Conservation (phyloP, 1,140 invertebrate species). For the Penaeus indicus region DNA sequence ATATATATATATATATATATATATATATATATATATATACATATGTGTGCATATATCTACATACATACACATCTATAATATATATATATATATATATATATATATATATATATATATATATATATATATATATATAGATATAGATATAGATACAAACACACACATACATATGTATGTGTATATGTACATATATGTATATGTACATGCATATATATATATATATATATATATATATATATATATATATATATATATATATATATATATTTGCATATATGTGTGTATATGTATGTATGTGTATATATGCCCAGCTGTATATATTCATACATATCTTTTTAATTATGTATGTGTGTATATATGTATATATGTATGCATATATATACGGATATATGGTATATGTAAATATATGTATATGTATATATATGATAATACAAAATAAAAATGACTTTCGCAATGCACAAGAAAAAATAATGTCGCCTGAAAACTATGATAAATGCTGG, state of each 20-base stretch:
- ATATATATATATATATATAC: background rate
- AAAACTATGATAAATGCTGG: too few relatives aligned
- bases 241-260: background rate
- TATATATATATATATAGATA: background rate
- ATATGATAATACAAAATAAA: background rate
- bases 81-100: background rate
- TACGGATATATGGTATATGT: background rate
- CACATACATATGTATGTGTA: background rate
- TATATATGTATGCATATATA: too few relatives aligned
- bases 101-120: background rate
- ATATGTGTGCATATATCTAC: background rate
- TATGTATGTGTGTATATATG: too few relatives aligned
- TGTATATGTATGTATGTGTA: background rate
- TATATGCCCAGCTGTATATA: background rate
- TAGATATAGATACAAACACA: background rate
- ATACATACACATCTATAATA: background rate
- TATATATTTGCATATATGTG: background rate
- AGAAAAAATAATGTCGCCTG: too few relatives aligned
- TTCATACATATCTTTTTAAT: too few relatives aligned
- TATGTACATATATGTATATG: too few relatives aligned
- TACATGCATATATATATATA: background rate
- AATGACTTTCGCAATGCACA: too few relatives aligned
- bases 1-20: background rate
- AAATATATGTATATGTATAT: slow-evolving; percentile 21
- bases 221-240: background rate